Conservation (phyloP, 2,888 invertebrate species). For the Lycaena phlaeas region DNA sequence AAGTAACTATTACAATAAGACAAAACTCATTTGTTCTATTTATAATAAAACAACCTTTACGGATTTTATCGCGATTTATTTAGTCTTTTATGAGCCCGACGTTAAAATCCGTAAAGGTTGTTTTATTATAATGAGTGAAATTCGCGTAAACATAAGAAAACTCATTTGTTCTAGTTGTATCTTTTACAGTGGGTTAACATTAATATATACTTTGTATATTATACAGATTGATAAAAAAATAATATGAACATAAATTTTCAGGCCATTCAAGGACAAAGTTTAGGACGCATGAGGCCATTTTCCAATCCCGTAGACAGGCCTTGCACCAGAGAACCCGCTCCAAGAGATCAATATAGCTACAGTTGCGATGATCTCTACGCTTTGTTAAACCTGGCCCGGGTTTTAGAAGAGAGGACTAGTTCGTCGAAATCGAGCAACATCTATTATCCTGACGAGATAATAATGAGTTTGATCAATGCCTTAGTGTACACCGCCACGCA, state of each 20-base stretch:
- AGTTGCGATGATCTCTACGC: conserved; percentile 22
- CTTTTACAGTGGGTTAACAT: too few species aligned
- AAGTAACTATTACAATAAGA: too few species aligned
- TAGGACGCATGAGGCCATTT: background rate
- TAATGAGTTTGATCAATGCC: conserved; percentile 47
- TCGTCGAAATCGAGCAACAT: conserved; percentile 7
- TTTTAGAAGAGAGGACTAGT: conserved; percentile 23
- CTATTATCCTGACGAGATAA: conserved; percentile 34
- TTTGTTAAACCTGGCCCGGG: conserved; percentile 23
- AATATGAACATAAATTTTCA: background rate
- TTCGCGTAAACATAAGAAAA: too few species aligned
- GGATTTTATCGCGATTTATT: too few species aligned
- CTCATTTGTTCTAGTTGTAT: too few species aligned
- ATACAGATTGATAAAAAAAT: too few species aligned
- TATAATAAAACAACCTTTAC: too few species aligned
- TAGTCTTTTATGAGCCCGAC: too few species aligned
- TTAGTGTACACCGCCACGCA: conserved; percentile 40
- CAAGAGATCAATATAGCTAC: conserved; percentile 14
- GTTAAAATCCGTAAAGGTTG: too few species aligned
- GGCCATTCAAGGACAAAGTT: background rate
- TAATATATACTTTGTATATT: too few species aligned
- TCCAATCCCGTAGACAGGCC: background rate
- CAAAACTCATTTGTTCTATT: too few species aligned
- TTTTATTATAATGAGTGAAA: too few species aligned
- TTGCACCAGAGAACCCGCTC: background rate